Evolutionary conservation across 2,888 invertebrate species (phyloP).

Genomic region (Plagodis dolabraria): DNA sequence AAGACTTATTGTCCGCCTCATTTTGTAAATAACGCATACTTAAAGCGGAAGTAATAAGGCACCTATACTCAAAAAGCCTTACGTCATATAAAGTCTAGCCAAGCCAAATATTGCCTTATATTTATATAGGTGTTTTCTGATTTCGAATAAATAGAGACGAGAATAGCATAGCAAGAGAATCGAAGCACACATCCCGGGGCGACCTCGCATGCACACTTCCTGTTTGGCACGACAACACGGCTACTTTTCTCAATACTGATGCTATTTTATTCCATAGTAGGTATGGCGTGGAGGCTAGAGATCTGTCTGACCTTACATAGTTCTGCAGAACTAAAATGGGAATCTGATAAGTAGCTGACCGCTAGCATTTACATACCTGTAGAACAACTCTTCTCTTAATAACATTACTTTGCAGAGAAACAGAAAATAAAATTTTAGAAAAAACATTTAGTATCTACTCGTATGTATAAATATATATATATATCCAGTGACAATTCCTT

Average conservation of each 20-base stretch:
- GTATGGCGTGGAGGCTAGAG: slow-evolving; percentile 27
- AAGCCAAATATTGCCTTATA: slow-evolving; percentile 38
- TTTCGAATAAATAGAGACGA: slow-evolving; percentile 61
- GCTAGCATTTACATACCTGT: too few relatives aligned
- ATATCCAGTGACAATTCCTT: too few relatives aligned
- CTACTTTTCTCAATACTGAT: slow-evolving; percentile 70
- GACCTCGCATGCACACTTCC: slow-evolving; percentile 77
- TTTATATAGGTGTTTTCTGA: slow-evolving; percentile 38
- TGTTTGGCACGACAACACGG: slow-evolving; percentile 81
- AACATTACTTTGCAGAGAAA: too few relatives aligned
- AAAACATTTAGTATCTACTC: too few relatives aligned
- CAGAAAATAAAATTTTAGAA: too few relatives aligned
- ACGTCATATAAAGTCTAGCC: slow-evolving; percentile 35
- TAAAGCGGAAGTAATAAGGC: slow-evolving; percentile 4
- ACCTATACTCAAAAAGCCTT: slow-evolving; percentile 19
- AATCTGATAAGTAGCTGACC: background rate
- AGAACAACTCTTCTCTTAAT: too few relatives aligned
- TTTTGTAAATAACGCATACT: background rate
- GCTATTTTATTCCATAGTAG: slow-evolving; percentile 51
- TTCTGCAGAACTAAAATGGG: slow-evolving; percentile 14
- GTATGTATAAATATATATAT: too few relatives aligned
- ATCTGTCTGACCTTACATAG: slow-evolving; percentile 17
- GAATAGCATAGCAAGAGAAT: slow-evolving; percentile 65
- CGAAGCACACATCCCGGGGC: slow-evolving; percentile 74
- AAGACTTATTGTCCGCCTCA: too few relatives aligned